phyloP scores from a whole-genome alignment of 2,113 vertebrate genomes.

The Odobenus rosmarus region DNA sequence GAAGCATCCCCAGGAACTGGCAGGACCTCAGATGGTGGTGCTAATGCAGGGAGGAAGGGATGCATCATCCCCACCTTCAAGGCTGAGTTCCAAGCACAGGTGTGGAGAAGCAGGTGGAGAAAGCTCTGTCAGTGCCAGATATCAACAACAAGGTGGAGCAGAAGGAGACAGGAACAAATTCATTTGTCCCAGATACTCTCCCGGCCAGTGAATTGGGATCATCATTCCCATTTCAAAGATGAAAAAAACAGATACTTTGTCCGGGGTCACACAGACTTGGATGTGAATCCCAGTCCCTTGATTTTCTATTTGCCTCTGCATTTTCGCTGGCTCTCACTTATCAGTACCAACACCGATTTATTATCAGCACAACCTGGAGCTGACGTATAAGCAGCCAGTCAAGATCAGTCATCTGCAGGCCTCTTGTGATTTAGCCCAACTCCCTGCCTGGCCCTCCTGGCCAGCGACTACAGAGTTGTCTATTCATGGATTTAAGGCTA shows the following conservation, averaged over 20 bases:
- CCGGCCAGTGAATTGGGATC: neutral
- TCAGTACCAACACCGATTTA: neutral
- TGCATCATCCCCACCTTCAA: fast-evolving
- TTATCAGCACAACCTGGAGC: neutral
- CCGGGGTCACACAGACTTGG: neutral
- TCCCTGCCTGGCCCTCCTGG: neutral
- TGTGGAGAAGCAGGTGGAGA: neutral
- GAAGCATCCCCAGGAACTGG: neutral
- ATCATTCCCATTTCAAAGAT: neutral
- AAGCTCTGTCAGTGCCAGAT: fast-evolving
- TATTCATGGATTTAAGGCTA: neutral
- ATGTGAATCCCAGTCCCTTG: neutral
- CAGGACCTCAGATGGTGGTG: neutral
- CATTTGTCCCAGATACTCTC: neutral
- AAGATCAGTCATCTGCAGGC: neutral
- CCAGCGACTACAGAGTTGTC: neutral
- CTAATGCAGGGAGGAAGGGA: too few species aligned
- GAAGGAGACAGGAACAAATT: neutral
- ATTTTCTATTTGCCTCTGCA: neutral
- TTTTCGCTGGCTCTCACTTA: neutral
- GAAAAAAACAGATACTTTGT: neutral
- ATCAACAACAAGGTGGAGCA: neutral
- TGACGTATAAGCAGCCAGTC: fast-evolving
- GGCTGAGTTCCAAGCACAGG: neutral
- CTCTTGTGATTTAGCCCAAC: neutral